phyloP scores from a whole-genome alignment of 2,888 invertebrate species.

The Meandrusa payeni region DNA sequence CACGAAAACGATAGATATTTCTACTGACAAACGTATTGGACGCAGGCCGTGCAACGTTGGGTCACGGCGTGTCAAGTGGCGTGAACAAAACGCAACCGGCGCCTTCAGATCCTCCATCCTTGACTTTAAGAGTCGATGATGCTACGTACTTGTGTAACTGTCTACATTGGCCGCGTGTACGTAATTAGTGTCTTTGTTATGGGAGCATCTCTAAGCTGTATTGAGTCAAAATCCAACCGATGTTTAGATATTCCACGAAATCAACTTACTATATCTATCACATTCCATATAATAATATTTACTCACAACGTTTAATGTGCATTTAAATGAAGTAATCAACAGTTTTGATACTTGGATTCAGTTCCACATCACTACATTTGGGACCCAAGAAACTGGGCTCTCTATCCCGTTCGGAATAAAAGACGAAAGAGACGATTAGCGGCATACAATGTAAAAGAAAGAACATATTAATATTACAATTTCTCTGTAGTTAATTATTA shows the following conservation, averaged over 20 bases:
- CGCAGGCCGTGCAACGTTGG: conserved; percentile 9
- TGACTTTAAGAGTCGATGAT: conserved; percentile 35
- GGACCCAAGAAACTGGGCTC: too few species aligned
- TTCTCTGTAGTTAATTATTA: too few species aligned
- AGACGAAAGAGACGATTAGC: too few species aligned
- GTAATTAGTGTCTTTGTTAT: conserved; percentile 32
- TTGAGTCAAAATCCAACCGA: background rate
- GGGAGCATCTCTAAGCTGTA: background rate
- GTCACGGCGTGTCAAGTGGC: conserved; percentile 34
- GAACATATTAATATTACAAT: too few species aligned
- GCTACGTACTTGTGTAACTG: conserved; percentile 29
- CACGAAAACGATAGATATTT: conserved; percentile 25
- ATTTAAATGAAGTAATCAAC: too few species aligned
- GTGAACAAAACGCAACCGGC: conserved; percentile 24
- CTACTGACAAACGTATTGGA: conserved; percentile 18
- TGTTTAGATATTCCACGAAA: background rate
- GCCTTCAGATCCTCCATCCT: conserved; percentile 30
- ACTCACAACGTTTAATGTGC: too few species aligned
- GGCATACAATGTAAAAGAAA: too few species aligned
- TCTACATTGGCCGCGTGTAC: conserved; percentile 29
- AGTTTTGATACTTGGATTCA: too few species aligned
- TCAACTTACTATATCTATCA: too few species aligned
- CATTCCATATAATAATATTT: too few species aligned
- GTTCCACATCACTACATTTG: too few species aligned
- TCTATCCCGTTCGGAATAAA: too few species aligned